Evolutionary conservation across 2,113 vertebrate genomes (phyloP), one percentile per base, ranked within the genome.

Genomic region (Myotis lucifugus): DNA sequence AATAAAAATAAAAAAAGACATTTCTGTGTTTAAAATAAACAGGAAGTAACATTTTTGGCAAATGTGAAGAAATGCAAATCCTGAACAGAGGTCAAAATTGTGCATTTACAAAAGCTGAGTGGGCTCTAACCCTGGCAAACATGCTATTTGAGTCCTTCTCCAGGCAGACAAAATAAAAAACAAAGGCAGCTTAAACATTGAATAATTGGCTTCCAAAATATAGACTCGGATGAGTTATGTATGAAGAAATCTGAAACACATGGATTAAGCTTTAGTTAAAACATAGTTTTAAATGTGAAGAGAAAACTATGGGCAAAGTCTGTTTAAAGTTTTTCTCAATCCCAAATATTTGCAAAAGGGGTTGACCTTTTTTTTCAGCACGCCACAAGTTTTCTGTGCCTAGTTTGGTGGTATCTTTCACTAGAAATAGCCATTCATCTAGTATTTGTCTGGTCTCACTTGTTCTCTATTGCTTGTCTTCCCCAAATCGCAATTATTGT

Each of bases 211-310:
- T n/a, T 6, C 59, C 85, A 73, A 93, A 94, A 93, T 67, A 93
- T 90, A 94, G 79, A 69, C 40, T 81, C 74, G 42, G 92, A 90
- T 97, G 93, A 96, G 85, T 89, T 97, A 74, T 93, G 86, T 87
- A 76, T 95, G 91, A 93, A 96, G 88, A 86, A 97, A 97, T 96
- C 85, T 91, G 48, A 97, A 97, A 97, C 97, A 97, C 93, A 97
- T 91, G 97, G 97, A 97, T 97, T 95, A 97, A 94, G 72, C 66
- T 96, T 97, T 88, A 67, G 83, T 97, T 96, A 95, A 96, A 96
- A 95, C 96, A 96, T 95, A 92, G 83, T 85, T 92, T 97, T 92
- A 88, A 95, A 79, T 89, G 21, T 78, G 79, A 42, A 92, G 77
- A 90, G 27, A 95, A 88, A 90, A 66, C 92, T 76, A 40, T 91